phyloP scores from a whole-genome alignment of 2,888 invertebrate genomes.

The Magallana nippona region DNA sequence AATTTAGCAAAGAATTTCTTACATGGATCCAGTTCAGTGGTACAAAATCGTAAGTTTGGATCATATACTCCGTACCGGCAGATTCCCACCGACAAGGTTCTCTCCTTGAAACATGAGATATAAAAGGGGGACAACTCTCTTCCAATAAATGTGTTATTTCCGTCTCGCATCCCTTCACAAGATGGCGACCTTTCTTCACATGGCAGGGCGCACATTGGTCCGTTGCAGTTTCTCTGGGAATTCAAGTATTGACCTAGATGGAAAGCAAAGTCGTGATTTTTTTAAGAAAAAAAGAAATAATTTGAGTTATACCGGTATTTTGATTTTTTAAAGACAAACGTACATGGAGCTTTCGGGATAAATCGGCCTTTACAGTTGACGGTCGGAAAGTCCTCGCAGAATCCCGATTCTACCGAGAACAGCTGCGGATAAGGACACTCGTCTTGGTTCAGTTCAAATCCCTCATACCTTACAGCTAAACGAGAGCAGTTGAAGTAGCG shows the following conservation, averaged over 20 bases:
- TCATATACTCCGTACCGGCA: slow-evolving; percentile 65
- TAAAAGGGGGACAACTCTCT: slow-evolving; percentile 65
- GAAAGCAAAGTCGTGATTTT: background rate
- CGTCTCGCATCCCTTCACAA: slow-evolving; percentile 62
- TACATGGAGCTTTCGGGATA: slow-evolving; percentile 70
- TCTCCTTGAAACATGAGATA: slow-evolving; percentile 63
- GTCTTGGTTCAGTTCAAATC: slow-evolving; percentile 59
- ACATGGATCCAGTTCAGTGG: slow-evolving; percentile 63
- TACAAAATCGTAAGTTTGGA: slow-evolving; percentile 58
- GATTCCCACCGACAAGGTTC: slow-evolving; percentile 64
- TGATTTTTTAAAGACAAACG: slow-evolving; percentile 44
- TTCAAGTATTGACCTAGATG: slow-evolving; percentile 63
- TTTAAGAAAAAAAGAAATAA: no score
- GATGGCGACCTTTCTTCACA: slow-evolving; percentile 64
- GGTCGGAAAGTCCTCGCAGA: slow-evolving; percentile 61
- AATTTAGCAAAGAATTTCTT: slow-evolving; percentile 24
- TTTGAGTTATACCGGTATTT: no score
- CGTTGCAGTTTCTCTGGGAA: slow-evolving; percentile 60
- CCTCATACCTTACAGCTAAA: slow-evolving; percentile 37
- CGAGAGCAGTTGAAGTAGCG: slow-evolving; percentile 65
- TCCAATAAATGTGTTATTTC: slow-evolving; percentile 65
- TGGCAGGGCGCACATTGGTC: slow-evolving; percentile 60
- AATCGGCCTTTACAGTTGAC: slow-evolving; percentile 62
- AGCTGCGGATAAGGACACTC: slow-evolving; percentile 69
- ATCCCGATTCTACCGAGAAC: slow-evolving; percentile 57